These are phyloP conservation scores for Semnornis frantzii DNA, from an alignment of 2,113 vertebrate species.

Conservation along the genomic window DNA sequence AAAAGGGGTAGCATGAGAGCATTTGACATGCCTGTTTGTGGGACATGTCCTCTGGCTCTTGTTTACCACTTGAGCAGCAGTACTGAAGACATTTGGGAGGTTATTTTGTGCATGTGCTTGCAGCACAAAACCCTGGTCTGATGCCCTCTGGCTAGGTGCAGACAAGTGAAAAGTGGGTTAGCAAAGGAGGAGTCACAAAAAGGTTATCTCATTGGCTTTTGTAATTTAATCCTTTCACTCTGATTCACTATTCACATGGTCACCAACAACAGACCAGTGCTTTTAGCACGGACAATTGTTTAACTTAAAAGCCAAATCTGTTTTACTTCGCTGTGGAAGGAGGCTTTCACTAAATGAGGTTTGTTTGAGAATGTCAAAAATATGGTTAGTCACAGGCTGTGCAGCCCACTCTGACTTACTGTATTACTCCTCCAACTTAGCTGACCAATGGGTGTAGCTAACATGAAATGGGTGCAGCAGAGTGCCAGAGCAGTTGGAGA, in stretches of 20 bases:
- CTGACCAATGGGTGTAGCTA: background rate
- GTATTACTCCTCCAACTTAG: background rate
- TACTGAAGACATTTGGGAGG: background rate
- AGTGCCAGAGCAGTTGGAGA: background rate
- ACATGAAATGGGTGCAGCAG: fast-evolving
- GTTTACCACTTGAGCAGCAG: no score
- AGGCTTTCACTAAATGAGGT: background rate
- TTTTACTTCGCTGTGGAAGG: background rate
- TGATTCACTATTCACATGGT: background rate
- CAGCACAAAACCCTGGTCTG: background rate
- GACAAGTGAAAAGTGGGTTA: background rate
- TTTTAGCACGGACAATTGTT: background rate
- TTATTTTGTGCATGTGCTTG: background rate
- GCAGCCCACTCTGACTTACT: background rate
- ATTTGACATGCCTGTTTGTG: no score
- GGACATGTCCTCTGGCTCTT: no score
- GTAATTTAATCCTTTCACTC: background rate
- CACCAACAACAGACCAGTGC: background rate
- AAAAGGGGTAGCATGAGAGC: background rate
- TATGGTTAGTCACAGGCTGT: background rate
- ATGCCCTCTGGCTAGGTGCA: background rate
- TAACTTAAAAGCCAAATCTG: background rate
- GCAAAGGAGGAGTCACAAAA: background rate
- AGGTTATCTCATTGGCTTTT: background rate
- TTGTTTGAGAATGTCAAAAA: background rate